Evolutionary conservation across 2,113 vertebrate genomes (phyloP).

Genomic region (Chionomys nivalis): DNA sequence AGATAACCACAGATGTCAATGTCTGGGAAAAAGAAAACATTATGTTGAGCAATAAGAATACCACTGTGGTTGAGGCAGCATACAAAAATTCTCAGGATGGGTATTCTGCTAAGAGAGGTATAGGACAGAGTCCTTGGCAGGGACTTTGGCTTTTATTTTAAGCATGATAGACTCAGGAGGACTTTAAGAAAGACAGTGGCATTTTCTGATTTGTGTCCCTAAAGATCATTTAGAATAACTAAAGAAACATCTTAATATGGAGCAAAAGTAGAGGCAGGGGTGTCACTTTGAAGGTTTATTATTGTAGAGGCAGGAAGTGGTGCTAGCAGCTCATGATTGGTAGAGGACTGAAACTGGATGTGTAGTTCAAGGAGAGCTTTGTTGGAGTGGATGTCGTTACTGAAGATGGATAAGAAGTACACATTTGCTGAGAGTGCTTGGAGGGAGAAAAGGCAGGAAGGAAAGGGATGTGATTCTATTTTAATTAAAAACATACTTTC

Average conservation of each 20-base stretch:
- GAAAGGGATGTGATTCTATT: background rate
- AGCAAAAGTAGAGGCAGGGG: background rate
- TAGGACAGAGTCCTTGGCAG: background rate
- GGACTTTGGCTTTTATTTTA: constrained; percentile 8
- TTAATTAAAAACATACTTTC: background rate
- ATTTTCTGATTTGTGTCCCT: constrained; percentile 36
- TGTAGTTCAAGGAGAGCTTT: background rate
- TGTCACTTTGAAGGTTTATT: background rate
- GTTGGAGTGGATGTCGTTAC: background rate
- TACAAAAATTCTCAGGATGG: background rate
- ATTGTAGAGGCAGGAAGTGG: background rate
- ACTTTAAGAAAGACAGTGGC: background rate
- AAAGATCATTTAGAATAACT: background rate
- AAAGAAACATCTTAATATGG: background rate
- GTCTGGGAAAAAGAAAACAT: background rate
- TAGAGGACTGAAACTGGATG: background rate
- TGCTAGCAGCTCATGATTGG: background rate
- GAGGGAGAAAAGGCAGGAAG: background rate
- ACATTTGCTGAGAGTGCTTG: background rate
- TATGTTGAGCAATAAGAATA: background rate
- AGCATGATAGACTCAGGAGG: background rate
- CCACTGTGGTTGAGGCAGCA: background rate
- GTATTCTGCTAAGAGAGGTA: background rate
- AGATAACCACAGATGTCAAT: background rate
- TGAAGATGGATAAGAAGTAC: background rate